Evolutionary conservation across 2,797 vertebrate genomes (phyloP), one percentile per base, ranked within the genome.

Genomic region (Phyllotis vaccarum): DNA sequence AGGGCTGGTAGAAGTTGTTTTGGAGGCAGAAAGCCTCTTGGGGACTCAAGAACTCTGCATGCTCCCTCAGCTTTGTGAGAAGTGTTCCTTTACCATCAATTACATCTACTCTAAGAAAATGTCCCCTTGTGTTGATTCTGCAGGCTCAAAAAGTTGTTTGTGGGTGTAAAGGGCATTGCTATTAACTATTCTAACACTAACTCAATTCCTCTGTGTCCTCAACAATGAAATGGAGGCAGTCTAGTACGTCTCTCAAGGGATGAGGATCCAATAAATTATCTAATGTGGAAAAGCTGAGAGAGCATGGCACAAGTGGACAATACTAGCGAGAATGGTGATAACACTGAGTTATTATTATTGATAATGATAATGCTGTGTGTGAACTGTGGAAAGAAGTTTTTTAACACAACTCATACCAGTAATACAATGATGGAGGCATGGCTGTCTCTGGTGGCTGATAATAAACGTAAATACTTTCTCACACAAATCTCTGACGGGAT

Each of bases 241-340:
- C 19, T 46, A 6, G 19, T 24, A 19, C 14, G 37, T 64, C 72
- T 68, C 49, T 60, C 58, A 16, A 11, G 49, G 31, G 64, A n/a
- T 37, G 0, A n/a, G 7, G 70, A 68, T 4, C 17, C 82, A 52
- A 13, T 76, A 56, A 17, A 49, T 6, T 58, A 46, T 14, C n/a
- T 14, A 13, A 1, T 5, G 14, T 74, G 52, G 27, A 56, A 37
- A 46, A 29, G 12, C 21, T 58, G 22, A 58, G 31, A 17, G 31
- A 3, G 1, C 27, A 2, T 2, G 19, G 12, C 13, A 21, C 66
- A 29, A 27, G 58, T 10, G 17, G 58, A 16, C 22, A 31, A 16
- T 46, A 0, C 27, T 24, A 34, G 8, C 29, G 34, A 22, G 0
- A 0, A 11, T 1, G 6, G 21, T 6, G 2, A 5, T 13, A 2